phyloP scores from a whole-genome alignment of 2,113 vertebrate species.

The Ciconia maguari region DNA sequence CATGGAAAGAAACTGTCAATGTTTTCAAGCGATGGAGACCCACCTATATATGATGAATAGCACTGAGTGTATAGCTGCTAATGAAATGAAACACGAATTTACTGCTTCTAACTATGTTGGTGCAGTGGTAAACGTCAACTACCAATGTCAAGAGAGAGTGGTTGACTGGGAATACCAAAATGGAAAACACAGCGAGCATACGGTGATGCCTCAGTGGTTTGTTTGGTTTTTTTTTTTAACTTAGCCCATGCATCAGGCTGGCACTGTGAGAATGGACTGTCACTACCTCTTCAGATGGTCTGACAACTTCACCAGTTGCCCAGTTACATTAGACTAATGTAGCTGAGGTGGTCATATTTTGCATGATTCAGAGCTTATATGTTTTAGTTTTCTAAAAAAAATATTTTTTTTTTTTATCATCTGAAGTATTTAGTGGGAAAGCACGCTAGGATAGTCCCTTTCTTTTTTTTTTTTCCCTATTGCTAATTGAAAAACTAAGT shows the following conservation, averaged over 20 bases:
- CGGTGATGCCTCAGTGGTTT: constrained; percentile 55
- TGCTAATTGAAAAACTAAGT: background rate
- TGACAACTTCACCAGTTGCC: constrained; percentile 44
- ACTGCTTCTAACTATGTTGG: constrained; percentile 42
- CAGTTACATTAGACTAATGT: constrained; percentile 20
- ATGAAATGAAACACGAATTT: background rate
- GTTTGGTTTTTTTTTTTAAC: background rate
- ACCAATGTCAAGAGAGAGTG: background rate
- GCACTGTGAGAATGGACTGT: constrained; percentile 67
- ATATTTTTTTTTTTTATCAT: background rate
- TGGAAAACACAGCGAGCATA: constrained; percentile 45
- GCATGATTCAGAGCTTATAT: constrained; percentile 34
- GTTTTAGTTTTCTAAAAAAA: constrained; percentile 1
- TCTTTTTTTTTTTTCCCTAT: background rate
- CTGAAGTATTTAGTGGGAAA: background rate
- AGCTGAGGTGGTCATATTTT: constrained; percentile 31
- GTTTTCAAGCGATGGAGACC: constrained; percentile 71
- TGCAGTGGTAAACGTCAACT: constrained; percentile 50
- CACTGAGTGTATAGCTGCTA: background rate
- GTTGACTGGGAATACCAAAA: constrained; percentile 50
- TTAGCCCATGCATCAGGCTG: constrained; percentile 43
- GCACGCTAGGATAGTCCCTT: background rate
- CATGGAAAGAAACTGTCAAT: constrained; percentile 82
- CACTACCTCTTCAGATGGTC: constrained; percentile 49
- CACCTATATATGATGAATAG: constrained; percentile 75